These are phyloP conservation scores for Naja naja DNA, from an alignment of 2,113 vertebrate species.

Conservation along the genomic window DNA sequence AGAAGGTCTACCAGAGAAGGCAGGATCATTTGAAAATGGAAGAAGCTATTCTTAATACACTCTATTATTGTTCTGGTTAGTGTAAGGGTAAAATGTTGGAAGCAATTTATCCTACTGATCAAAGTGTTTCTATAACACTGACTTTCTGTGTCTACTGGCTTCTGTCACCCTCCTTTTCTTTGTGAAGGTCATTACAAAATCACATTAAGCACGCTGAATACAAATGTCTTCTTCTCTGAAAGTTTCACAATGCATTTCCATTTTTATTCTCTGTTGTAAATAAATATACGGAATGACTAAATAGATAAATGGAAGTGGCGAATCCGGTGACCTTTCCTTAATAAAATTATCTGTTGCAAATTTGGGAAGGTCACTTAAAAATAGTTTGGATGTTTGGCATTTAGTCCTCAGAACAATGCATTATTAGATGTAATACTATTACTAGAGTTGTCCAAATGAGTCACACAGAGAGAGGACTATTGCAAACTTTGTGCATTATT, in stretches of 20 bases:
- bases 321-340: conserved; percentile 27
- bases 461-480: neutral
- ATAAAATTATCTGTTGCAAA: conserved; percentile 27
- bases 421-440: neutral
- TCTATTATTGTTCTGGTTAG: neutral
- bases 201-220: neutral
- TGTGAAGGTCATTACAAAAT: conserved; percentile 36
- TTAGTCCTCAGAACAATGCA: neutral
- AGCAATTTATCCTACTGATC: neutral
- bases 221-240: neutral
- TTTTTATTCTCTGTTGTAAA: conserved; percentile 2
- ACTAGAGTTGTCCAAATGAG: neutral
- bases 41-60: neutral
- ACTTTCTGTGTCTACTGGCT: neutral
- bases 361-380: neutral
- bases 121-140: conserved; percentile 24
- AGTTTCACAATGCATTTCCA: neutral
- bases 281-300: conserved; percentile 27
- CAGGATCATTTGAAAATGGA: neutral
- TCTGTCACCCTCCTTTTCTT: conserved; percentile 18
- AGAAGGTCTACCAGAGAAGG: neutral
- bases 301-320: conserved; percentile 6
- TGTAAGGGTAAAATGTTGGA: neutral
- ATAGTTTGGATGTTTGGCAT: fast-evolving
- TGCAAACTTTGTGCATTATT: no score